These are phyloP conservation scores for Lepus timidus DNA, from an alignment of 2,113 vertebrate genomes.

Conservation along the genomic window DNA sequence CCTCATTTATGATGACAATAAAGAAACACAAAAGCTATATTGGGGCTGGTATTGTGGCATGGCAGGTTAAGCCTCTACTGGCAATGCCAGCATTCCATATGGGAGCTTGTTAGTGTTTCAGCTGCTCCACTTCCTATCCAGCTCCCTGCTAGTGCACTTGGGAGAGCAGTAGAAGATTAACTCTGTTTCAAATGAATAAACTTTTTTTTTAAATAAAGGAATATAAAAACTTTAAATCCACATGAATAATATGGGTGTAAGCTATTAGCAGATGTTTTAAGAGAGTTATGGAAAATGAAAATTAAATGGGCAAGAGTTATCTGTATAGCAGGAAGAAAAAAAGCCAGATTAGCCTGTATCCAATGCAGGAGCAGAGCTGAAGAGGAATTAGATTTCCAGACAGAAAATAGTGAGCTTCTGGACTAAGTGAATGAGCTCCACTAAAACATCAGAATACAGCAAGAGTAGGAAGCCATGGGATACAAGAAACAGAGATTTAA, in stretches of 20 bases:
- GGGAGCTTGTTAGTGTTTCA: no score
- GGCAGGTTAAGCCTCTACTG: no score
- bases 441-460: neutral
- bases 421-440: neutral
- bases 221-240: neutral
- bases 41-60: no score
- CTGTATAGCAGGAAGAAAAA: neutral
- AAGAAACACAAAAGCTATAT: neutral
- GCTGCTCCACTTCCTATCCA: no score
- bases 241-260: neutral
- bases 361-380: neutral
- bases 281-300: neutral
- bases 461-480: neutral
- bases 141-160: no score
- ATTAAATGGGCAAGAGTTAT: neutral
- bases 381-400: neutral
- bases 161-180: no score
- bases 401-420: neutral
- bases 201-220: neutral
- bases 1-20: neutral
- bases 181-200: no score
- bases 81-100: no score
- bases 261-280: neutral
- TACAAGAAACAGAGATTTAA: neutral
- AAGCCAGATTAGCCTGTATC: fast-evolving